Conservation (phyloP, 2,888 invertebrate genomes). For the Diaperis boleti region DNA sequence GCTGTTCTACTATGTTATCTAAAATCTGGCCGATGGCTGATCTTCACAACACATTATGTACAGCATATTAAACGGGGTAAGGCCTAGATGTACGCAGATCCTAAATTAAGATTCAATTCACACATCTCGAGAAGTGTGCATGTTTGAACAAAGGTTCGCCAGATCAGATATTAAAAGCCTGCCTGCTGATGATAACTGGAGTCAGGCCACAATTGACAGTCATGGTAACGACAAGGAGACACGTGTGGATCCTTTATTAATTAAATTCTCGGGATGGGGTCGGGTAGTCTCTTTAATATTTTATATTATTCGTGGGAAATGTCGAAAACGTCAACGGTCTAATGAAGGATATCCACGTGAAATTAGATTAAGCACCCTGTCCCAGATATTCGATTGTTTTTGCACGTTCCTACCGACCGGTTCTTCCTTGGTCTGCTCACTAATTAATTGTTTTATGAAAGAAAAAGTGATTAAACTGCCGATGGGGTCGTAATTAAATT, state of each 20-base stretch:
- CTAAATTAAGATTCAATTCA: constrained; percentile 49
- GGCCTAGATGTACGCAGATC: constrained; percentile 38
- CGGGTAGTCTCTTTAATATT: constrained; percentile 31
- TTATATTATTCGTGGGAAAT: constrained; percentile 31
- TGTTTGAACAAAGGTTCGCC: constrained; percentile 52
- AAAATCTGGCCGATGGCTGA: constrained; percentile 36
- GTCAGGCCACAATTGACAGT: constrained; percentile 23
- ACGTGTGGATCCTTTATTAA: constrained; percentile 37
- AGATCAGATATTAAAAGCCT: constrained; percentile 54
- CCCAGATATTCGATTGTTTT: constrained; percentile 26
- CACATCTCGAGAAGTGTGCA: constrained; percentile 51
- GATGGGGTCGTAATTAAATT: constrained; percentile 5
- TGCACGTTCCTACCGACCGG: constrained; percentile 11
- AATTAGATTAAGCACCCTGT: constrained; percentile 19
- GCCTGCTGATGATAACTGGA: constrained; percentile 45
- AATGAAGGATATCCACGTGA: constrained; percentile 26
- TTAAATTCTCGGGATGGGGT: constrained; percentile 34
- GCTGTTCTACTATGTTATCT: constrained; percentile 33
- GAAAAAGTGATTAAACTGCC: constrained; percentile 33
- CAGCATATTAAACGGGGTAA: constrained; percentile 38
- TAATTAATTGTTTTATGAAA: constrained; percentile 37
- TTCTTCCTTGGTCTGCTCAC: constrained; percentile 6
- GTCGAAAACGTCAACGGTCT: constrained; percentile 24
- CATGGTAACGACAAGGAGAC: constrained; percentile 25
- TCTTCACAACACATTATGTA: constrained; percentile 35